Evolutionary conservation across 2,888 invertebrate genomes (phyloP).

Genomic region (Pseudeuparius sepicola): DNA sequence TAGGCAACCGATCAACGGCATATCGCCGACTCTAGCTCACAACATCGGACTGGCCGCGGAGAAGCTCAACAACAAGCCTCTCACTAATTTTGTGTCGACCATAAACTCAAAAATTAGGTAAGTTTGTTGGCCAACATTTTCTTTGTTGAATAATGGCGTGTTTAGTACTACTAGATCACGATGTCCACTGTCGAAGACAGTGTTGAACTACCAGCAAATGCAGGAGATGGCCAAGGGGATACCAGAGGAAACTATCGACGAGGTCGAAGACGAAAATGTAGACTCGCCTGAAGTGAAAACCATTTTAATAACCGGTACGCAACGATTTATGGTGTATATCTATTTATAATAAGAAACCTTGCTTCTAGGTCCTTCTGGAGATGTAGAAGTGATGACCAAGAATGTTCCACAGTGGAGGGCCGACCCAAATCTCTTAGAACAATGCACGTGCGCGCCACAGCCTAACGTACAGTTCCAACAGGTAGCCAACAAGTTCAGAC

Average conservation of each 20-base stretch:
- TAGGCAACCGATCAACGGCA: slow-evolving; percentile 30
- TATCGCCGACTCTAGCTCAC: slow-evolving; percentile 38
- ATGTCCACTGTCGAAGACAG: slow-evolving; percentile 33
- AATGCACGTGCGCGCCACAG: slow-evolving; percentile 34
- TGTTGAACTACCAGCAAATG: slow-evolving; percentile 35
- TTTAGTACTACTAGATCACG: slow-evolving; percentile 20
- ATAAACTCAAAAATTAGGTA: slow-evolving; percentile 33
- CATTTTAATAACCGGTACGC: slow-evolving; percentile 26
- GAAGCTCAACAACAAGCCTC: slow-evolving; percentile 30
- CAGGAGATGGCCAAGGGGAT: slow-evolving; percentile 37
- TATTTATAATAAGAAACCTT: neutral
- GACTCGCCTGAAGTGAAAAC: slow-evolving; percentile 25
- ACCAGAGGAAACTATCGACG: slow-evolving; percentile 32
- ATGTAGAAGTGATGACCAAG: slow-evolving; percentile 28
- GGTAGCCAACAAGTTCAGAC: slow-evolving; percentile 31
- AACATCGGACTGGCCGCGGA: slow-evolving; percentile 39
- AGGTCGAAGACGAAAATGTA: slow-evolving; percentile 23
- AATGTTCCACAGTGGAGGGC: slow-evolving; percentile 25
- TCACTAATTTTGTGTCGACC: slow-evolving; percentile 33
- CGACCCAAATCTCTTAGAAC: slow-evolving; percentile 24
- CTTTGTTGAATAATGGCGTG: neutral
- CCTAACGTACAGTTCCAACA: slow-evolving; percentile 32
- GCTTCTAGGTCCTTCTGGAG: slow-evolving; percentile 29
- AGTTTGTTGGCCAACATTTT: slow-evolving; percentile 11
- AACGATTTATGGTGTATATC: too few relatives aligned